These are phyloP conservation scores for Hyperopisus bebe DNA, from an alignment of 2,113 vertebrate species.

Conservation along the genomic window DNA sequence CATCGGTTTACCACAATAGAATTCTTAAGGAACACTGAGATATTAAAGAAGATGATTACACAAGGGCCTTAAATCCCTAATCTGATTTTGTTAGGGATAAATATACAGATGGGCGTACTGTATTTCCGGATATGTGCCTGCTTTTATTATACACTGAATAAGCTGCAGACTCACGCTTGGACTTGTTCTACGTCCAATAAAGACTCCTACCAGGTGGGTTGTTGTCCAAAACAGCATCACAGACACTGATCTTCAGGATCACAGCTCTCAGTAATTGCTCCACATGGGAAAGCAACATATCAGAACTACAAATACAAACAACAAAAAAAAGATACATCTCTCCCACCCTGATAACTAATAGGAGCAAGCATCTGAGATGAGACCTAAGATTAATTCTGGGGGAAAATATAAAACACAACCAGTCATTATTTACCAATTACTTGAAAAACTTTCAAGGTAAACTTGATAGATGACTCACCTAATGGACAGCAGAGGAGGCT, in stretches of 20 bases:
- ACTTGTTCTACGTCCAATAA: neutral
- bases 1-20: neutral
- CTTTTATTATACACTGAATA: neutral
- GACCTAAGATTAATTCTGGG: neutral
- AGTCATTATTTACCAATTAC: neutral
- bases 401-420: neutral
- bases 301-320: slow-evolving; percentile 64
- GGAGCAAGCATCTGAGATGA: neutral
- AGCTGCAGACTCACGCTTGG: neutral
- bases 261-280: slow-evolving; percentile 92
- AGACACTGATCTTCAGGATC: slow-evolving; percentile 95
- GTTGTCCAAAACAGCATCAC: slow-evolving; percentile 89
- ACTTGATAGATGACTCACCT: slow-evolving; percentile 59
- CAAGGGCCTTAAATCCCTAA: neutral
- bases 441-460: neutral
- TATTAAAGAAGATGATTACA: neutral
- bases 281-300: slow-evolving; percentile 84
- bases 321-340: too few relatives aligned
- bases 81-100: neutral
- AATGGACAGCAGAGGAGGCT: slow-evolving; percentile 85
- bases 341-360: neutral
- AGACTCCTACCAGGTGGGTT: slow-evolving; percentile 81
- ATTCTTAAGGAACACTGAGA: neutral
- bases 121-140: neutral
- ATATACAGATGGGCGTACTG: neutral